Conservation (phyloP, 2,797 vertebrate genomes). For the Bovichtus variegatus region DNA sequence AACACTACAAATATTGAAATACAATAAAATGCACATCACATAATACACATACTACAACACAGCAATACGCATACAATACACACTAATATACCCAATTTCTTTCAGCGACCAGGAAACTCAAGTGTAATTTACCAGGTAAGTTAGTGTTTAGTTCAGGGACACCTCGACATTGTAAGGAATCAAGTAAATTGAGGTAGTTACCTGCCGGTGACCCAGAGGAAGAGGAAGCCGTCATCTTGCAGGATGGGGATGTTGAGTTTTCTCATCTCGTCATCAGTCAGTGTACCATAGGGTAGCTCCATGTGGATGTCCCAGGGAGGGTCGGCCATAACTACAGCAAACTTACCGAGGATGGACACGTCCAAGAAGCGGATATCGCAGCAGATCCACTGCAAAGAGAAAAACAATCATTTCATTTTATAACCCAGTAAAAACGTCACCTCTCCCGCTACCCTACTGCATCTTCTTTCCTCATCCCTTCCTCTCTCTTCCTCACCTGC, state of each 20-base stretch:
- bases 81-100: no score
- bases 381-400: slow-evolving; percentile 87
- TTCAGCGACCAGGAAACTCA: accelerated
- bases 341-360: slow-evolving; percentile 95
- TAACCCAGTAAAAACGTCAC: neutral
- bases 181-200: slow-evolving; percentile 50
- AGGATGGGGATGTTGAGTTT: slow-evolving; percentile 94
- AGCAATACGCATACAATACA: no score
- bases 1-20: no score
- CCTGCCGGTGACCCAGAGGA: slow-evolving; percentile 97
- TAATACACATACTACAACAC: no score
- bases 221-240: slow-evolving; percentile 96
- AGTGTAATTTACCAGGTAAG: neutral
- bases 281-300: slow-evolving; percentile 95
- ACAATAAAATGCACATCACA: no score
- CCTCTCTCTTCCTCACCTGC: slow-evolving; percentile 83
- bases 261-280: slow-evolving; percentile 97
- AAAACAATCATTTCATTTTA: neutral
- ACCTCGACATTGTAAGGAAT: neutral
- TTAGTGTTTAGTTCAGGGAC: neutral
- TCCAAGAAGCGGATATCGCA: slow-evolving; percentile 96
- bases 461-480: neutral
- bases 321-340: slow-evolving; percentile 96
- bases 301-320: slow-evolving; percentile 99
- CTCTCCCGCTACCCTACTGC: accelerated